Evolutionary conservation across 2,888 invertebrate species (phyloP).

Genomic region (Sinelater perroti): DNA sequence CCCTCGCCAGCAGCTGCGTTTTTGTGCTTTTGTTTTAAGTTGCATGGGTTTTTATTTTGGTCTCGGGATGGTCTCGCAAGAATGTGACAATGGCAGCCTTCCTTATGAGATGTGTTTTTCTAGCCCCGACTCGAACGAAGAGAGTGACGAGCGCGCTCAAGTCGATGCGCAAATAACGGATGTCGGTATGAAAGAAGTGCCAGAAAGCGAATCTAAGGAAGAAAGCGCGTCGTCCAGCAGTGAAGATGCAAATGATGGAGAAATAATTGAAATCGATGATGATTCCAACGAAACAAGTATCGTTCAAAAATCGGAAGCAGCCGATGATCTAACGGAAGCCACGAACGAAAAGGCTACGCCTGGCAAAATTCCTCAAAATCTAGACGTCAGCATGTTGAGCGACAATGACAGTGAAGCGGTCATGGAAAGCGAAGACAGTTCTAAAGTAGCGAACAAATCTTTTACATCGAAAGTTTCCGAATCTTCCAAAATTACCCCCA

Average conservation of each 20-base stretch:
- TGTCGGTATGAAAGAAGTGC: no score
- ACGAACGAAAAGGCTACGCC: not conserved
- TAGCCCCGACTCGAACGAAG: constrained; percentile 48
- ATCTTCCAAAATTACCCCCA: constrained; percentile 38
- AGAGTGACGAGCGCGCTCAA: no score
- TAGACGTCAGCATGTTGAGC: not conserved
- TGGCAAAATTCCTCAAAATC: not conserved
- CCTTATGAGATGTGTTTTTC: constrained; percentile 47
- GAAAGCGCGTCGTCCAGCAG: not conserved
- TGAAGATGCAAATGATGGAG: not conserved
- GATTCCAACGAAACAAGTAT: not conserved
- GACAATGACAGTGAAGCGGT: not conserved
- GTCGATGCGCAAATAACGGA: no score
- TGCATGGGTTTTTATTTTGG: constrained; percentile 53
- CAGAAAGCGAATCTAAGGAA: no score
- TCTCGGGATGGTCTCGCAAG: constrained; percentile 57
- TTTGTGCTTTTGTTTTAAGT: constrained; percentile 35
- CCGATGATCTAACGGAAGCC: not conserved
- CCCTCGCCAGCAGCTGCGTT: constrained; percentile 7
- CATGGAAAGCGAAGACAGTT: not conserved
- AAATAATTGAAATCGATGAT: not conserved
- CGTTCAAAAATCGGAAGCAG: not conserved
- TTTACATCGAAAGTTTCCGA: constrained; percentile 9
- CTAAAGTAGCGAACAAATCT: not conserved
- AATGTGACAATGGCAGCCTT: constrained; percentile 34